Conservation (phyloP, 2,888 invertebrate genomes). For the Hecatera dysodea region DNA sequence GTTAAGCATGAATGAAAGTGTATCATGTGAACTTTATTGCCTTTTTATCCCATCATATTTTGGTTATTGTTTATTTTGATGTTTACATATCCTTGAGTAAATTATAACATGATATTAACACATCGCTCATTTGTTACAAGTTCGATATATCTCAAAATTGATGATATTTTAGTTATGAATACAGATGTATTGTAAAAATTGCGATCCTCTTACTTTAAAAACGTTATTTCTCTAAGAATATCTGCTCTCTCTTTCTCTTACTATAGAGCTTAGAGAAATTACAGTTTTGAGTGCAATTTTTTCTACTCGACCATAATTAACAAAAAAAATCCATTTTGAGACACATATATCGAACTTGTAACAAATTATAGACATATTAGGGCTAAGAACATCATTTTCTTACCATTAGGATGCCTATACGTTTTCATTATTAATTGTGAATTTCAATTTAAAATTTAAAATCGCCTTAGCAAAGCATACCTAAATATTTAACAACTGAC, state of each 20-base stretch:
- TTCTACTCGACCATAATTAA: too few relatives aligned
- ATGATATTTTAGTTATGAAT: too few relatives aligned
- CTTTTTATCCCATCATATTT: slow-evolving; percentile 53
- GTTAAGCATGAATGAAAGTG: slow-evolving; percentile 66
- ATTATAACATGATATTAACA: slow-evolving; percentile 9
- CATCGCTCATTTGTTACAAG: neutral
- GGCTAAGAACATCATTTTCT: neutral
- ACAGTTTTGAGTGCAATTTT: too few relatives aligned
- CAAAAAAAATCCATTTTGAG: too few relatives aligned
- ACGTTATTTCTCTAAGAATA: too few relatives aligned
- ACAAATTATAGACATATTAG: too few relatives aligned
- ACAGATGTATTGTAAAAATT: too few relatives aligned
- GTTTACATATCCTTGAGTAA: slow-evolving; percentile 20
- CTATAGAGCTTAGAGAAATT: too few relatives aligned
- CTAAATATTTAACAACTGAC: slow-evolving; percentile 27
- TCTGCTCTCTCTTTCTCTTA: too few relatives aligned
- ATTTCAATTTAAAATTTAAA: neutral
- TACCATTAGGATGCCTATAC: neutral
- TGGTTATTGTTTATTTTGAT: slow-evolving; percentile 39
- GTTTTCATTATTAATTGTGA: neutral
- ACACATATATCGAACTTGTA: too few relatives aligned
- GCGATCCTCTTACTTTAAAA: too few relatives aligned
- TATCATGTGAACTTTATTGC: slow-evolving; percentile 60
- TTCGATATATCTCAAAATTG: too few relatives aligned
- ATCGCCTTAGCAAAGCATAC: neutral